Evolutionary conservation across 2,113 vertebrate species (phyloP), one percentile per base, ranked within the genome.

Genomic region (Percina caprodes): DNA sequence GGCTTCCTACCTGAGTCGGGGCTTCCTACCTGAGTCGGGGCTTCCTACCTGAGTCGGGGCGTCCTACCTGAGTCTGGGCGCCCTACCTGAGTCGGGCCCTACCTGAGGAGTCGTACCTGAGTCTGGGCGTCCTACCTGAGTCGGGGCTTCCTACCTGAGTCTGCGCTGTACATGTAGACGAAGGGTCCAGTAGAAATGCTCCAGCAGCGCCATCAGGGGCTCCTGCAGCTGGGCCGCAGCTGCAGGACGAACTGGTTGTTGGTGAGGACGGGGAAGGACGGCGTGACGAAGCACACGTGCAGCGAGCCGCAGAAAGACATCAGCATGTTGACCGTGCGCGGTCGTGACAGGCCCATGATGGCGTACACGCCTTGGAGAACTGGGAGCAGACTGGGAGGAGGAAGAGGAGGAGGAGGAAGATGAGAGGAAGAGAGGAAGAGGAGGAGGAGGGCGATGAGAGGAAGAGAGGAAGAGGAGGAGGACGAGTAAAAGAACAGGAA

Each of bases 211-310:
- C 89, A 99, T 96, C 83, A 99, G 96, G 18, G 98, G 97, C 56
- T 98, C 97, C 93, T 98, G 98, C 0, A 99, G 96, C 91, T 97
- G 0, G 98, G 98, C 42, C 98, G 95, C 65, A 99, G 95, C 95
- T 99, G 98, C n/a, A 99, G 97, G 35, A 99, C 97, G 12, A 99
- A 99, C 94, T 99, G 98, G 92, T 99, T 99, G 91, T 97, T 98
- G 0, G 97, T 97, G 49, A 97, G 96, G 0, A 98, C 97, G 0
- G 98, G 98, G 88, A 99, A 99, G 79, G 97, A 99, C 0, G 98
- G 97, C 0, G 98, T 99, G 72, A 99, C 95, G 92, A 99, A 99
- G 94, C 98, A 99, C 71, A 99, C 97, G 0, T 99, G 98, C 16
- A 99, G 96, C 35, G 98, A 97, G 69, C 97, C 97, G 0, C 98